Evolutionary conservation across 2,888 invertebrate genomes (phyloP), one percentile per base, ranked within the genome.

Genomic region (Eupeodes latifasciatus): DNA sequence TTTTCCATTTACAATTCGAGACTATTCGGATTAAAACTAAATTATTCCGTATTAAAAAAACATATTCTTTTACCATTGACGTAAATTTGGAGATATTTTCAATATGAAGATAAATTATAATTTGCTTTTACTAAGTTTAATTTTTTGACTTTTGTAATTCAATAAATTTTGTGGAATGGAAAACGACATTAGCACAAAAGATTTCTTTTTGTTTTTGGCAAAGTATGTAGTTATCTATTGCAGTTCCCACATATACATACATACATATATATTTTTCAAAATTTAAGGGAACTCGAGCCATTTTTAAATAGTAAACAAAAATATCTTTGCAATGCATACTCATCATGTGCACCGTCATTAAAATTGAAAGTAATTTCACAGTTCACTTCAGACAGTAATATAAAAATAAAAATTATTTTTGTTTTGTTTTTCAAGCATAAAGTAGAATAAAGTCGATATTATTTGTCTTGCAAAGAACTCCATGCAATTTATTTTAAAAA

Each of bases 341-440:
- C 40, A 71, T 82, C 57, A 69, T 72, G 40, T 55, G 74, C 84
- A 88, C 81, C 61, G 16, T 61, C 47, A 75, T 79, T 62, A 57
- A 55, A 59, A 81, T 77, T 77, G 51, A 71, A 84, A 84, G 79
- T 66, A 84, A 88, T 88, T 88, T 88, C 87, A 88, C 84, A 84
- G 87, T 88, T 88, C 84, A 88, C 77, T 81, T 81, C 14, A 62
- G 66, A 47, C 27, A 71, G 59, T 64, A n/a, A 16, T 49, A 67
- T 61, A 12, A 34, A 40, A 59, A 4, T 34, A 59, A 16, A 49
- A 16, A 36, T 66, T 19, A 14, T 11, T 12, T 67, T 62, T 14
- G 49, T 53, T 72, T 62, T 66, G 53, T 36, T 36, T 40, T 2
- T 2, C 27, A 27, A 27, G 27, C 27, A 27, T 27, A 67, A 40